Evolutionary conservation across 2,888 invertebrate species (phyloP).

Genomic region (Cheilosia scutellata): DNA sequence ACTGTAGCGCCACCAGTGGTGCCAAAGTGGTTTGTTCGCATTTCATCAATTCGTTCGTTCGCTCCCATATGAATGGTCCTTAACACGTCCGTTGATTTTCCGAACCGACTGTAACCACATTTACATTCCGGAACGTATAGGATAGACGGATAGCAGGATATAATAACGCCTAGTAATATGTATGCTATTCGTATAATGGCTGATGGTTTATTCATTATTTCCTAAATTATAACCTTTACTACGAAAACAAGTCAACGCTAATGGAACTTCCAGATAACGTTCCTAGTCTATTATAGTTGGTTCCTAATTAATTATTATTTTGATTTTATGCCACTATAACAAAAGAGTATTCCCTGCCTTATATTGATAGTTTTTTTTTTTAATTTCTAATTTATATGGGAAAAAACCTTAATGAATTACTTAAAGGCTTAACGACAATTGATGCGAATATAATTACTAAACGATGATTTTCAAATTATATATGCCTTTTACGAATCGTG

Average conservation of each 20-base stretch:
- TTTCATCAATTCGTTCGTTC: no score
- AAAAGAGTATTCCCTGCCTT: no score
- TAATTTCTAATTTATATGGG: background rate
- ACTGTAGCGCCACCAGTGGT: no score
- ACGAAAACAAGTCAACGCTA: background rate
- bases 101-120: constrained; percentile 12
- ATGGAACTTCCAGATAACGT: background rate
- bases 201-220: constrained; percentile 17
- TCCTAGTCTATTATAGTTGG: background rate
- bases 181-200: background rate
- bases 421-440: constrained; percentile 3
- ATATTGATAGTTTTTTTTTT: no score
- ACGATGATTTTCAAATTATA: no score
- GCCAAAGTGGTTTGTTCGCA: no score
- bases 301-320: background rate
- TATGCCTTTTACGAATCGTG: no score
- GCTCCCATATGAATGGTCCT: no score
- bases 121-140: constrained; percentile 6
- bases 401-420: background rate
- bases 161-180: constrained; percentile 16
- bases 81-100: background rate
- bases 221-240: background rate
- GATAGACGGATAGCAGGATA: constrained; percentile 16
- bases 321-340: no score
- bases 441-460: constrained; percentile 12